A percentile compares a stretch with the other conserved stretches of the same genome.
Conservation (phyloP, 2,797 vertebrate genomes). For the Coreius guichenoti region DNA sequence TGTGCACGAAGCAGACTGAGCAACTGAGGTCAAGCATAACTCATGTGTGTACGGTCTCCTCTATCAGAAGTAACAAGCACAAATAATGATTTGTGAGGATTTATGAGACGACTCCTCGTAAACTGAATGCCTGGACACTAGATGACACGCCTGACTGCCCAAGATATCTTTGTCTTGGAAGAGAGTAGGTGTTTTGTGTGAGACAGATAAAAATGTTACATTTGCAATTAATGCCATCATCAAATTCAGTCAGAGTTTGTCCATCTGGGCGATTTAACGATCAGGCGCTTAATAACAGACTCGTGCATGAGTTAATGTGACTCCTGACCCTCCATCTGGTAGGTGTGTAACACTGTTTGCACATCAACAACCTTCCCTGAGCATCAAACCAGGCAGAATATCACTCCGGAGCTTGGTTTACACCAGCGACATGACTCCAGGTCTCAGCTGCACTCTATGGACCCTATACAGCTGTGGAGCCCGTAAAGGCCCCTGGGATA, state of each 20-base stretch:
- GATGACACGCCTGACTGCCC: not conserved
- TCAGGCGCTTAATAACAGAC: not conserved
- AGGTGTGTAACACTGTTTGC: slow-evolving; percentile 26
- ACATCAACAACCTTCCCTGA: slow-evolving; percentile 13
- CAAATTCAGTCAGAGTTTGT: not conserved
- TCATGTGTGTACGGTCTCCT: not conserved
- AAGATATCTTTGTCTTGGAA: not conserved
- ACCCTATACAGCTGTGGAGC: slow-evolving; percentile 10
- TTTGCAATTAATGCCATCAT: not conserved
- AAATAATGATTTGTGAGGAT: not conserved
- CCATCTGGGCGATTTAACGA: not conserved
- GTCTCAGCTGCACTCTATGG: slow-evolving; percentile 24
- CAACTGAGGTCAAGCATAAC: not conserved
- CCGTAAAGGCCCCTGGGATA: slow-evolving; percentile 30
- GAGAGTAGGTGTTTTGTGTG: not conserved
- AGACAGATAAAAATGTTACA: too few relatives aligned
- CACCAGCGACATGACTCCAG: slow-evolving; percentile 23
- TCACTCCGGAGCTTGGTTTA: slow-evolving; percentile 11
- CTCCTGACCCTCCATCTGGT: slow-evolving; percentile 28
- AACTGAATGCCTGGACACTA: not conserved
- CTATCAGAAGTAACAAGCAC: slow-evolving; percentile 1
- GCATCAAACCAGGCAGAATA: not conserved
- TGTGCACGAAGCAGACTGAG: slow-evolving; percentile 5
- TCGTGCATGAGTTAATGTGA: not conserved
- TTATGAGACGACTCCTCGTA: not conserved